These are phyloP conservation scores for Acleris emargana DNA, from an alignment of 2,888 invertebrate genomes.

Conservation along the genomic window DNA sequence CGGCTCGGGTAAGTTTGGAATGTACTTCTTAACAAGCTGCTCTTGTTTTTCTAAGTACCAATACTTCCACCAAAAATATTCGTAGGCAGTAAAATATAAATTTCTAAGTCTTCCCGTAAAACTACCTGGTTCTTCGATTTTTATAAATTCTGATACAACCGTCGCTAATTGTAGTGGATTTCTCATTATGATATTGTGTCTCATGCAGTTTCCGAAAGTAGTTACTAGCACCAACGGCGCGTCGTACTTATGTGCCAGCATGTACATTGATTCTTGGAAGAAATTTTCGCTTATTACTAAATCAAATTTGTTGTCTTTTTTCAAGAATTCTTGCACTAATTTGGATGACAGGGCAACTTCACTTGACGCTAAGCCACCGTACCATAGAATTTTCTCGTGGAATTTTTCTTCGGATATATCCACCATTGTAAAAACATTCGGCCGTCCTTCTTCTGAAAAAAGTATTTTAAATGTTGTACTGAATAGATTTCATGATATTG, in stretches of 20 bases:
- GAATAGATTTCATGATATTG: not conserved
- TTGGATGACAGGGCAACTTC: conserved; percentile 65
- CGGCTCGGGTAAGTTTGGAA: conserved; percentile 61
- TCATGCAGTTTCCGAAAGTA: conserved; percentile 73
- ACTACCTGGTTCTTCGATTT: conserved; percentile 72
- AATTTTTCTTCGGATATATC: conserved; percentile 65
- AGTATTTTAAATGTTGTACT: not conserved
- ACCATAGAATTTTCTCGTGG: conserved; percentile 64
- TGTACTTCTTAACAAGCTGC: conserved; percentile 61
- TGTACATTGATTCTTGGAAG: conserved; percentile 72
- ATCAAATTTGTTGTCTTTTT: conserved; percentile 67
- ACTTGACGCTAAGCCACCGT: conserved; percentile 63
- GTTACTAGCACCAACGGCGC: conserved; percentile 68
- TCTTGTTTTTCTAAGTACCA: conserved; percentile 70
- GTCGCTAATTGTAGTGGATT: conserved; percentile 73
- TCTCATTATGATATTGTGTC: conserved; percentile 63
- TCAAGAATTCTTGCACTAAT: conserved; percentile 58
- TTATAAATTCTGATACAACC: conserved; percentile 65
- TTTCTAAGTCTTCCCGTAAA: conserved; percentile 81
- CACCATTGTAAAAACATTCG: conserved; percentile 71
- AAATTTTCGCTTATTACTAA: conserved; percentile 78
- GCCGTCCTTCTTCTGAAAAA: conserved; percentile 61
- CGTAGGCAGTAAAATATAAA: conserved; percentile 68
- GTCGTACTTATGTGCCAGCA: conserved; percentile 73
- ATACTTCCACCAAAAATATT: conserved; percentile 68